Evolutionary conservation across 1,140 invertebrate species (phyloP).

Genomic region (Cecropterus lyciades): DNA sequence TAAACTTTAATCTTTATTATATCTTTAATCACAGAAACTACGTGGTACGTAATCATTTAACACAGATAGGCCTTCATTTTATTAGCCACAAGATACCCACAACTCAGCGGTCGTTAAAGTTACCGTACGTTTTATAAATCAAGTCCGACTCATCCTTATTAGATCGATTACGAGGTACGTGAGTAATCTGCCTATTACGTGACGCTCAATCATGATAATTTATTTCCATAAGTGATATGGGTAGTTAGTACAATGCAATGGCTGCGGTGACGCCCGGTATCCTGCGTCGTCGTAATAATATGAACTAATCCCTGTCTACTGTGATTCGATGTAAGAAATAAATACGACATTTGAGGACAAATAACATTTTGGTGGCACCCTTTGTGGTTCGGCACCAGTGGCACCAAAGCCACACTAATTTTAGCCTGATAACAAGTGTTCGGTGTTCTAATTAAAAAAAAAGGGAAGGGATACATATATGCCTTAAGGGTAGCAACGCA

Average conservation of each 20-base stretch:
- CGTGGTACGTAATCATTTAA: constrained; percentile 15
- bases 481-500: too few species aligned
- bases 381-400: too few species aligned
- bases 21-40: constrained; percentile 8
- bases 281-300: constrained; percentile 42
- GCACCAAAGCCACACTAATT: too few species aligned
- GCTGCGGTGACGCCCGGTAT: constrained; percentile 46
- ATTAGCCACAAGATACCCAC: constrained; percentile 15
- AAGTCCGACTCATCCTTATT: constrained; percentile 51
- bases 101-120: constrained; percentile 31
- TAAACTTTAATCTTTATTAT: neutral
- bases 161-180: constrained; percentile 53
- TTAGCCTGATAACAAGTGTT: too few species aligned
- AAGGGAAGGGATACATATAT: too few species aligned
- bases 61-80: constrained; percentile 22
- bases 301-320: constrained; percentile 36
- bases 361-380: too few species aligned
- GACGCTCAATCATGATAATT: constrained; percentile 63
- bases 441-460: too few species aligned
- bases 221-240: constrained; percentile 64
- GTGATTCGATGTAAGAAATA: neutral
- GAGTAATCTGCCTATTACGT: constrained; percentile 39
- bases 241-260: constrained; percentile 44
- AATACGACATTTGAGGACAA: too few species aligned
- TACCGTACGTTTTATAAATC: constrained; percentile 45